phyloP scores from a whole-genome alignment of 1,140 invertebrate species.

The Drosophila nasuta region DNA sequence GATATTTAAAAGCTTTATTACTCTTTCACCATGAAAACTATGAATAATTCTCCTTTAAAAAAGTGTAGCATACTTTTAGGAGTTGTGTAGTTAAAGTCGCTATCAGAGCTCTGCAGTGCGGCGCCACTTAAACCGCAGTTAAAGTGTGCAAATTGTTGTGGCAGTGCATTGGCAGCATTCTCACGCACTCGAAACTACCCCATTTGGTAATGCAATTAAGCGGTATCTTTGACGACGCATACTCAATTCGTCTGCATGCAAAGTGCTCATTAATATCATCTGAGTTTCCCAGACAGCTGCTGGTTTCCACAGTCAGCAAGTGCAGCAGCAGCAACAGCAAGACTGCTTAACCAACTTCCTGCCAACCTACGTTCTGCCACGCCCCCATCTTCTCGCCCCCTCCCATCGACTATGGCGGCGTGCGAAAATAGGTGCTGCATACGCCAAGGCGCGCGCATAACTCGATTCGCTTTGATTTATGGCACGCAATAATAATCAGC shows the following conservation, averaged over 20 bases:
- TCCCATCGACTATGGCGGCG: conserved; percentile 2
- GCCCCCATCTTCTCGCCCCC: neutral
- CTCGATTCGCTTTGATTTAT: conserved; percentile 78
- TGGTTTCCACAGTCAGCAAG: conserved; percentile 6
- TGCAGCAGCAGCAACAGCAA: conserved; percentile 8
- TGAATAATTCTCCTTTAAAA: too few relatives aligned
- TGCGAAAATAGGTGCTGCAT: conserved; percentile 61
- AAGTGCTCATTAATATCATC: conserved; percentile 71
- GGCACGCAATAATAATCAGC: conserved; percentile 78
- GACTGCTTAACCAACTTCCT: conserved; percentile 3
- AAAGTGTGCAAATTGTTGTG: neutral
- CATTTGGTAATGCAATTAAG: neutral
- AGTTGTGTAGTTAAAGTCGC: neutral
- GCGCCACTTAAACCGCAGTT: neutral
- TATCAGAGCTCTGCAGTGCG: neutral
- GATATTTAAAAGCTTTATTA: too few relatives aligned
- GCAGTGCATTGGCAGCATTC: neutral
- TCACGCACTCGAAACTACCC: neutral
- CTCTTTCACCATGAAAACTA: too few relatives aligned
- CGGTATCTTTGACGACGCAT: conserved; percentile 20
- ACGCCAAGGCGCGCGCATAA: conserved; percentile 69
- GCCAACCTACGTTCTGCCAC: neutral
- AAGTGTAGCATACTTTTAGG: too few relatives aligned
- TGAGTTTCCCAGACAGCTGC: conserved; percentile 13
- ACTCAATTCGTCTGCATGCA: conserved; percentile 62